phyloP scores from a whole-genome alignment of 2,888 invertebrate genomes.

The Azorinus chamasolen region DNA sequence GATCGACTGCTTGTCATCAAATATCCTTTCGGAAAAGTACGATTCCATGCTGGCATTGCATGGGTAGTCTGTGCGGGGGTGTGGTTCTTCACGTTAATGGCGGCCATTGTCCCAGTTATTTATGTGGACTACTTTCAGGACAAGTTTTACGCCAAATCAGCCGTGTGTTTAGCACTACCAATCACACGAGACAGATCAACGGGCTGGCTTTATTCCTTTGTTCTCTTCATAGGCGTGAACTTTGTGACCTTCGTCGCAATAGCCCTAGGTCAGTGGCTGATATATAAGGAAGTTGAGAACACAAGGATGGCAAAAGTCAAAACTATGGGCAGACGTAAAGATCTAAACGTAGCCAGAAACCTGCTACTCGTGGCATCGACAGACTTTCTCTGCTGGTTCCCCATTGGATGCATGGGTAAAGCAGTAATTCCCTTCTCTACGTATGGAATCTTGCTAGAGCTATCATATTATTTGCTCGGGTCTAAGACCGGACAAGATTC shows the following conservation, averaged over 20 bases:
- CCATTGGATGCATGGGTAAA: constrained; percentile 58
- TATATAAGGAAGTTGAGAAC: constrained; percentile 9
- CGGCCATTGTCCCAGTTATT: constrained; percentile 81
- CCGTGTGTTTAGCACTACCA: constrained; percentile 83
- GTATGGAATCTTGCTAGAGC: too few relatives aligned
- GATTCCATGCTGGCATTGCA: constrained; percentile 67
- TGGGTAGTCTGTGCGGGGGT: constrained; percentile 58
- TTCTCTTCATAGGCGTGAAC: constrained; percentile 81
- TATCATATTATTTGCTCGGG: too few relatives aligned
- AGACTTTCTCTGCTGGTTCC: constrained; percentile 79
- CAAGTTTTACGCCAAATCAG: constrained; percentile 79
- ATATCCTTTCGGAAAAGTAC: constrained; percentile 87
- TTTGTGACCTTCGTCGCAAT: constrained; percentile 20
- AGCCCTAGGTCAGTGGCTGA: constrained; percentile 14
- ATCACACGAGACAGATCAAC: constrained; percentile 81
- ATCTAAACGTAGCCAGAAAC: constrained; percentile 28
- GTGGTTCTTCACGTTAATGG: constrained; percentile 75
- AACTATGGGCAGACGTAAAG: constrained; percentile 12
- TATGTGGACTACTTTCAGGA: constrained; percentile 78
- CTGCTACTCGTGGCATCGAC: constrained; percentile 28
- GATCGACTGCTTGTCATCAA: constrained; percentile 90
- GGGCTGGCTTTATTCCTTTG: constrained; percentile 84
- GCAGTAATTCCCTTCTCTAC: background rate
- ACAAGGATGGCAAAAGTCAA: background rate
- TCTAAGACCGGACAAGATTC: too few relatives aligned